A percentile compares a stretch with the other conserved stretches of the same genome.
Evolutionary conservation across 2,113 vertebrate genomes (phyloP).

Genomic region (Harpagus bidentatus): DNA sequence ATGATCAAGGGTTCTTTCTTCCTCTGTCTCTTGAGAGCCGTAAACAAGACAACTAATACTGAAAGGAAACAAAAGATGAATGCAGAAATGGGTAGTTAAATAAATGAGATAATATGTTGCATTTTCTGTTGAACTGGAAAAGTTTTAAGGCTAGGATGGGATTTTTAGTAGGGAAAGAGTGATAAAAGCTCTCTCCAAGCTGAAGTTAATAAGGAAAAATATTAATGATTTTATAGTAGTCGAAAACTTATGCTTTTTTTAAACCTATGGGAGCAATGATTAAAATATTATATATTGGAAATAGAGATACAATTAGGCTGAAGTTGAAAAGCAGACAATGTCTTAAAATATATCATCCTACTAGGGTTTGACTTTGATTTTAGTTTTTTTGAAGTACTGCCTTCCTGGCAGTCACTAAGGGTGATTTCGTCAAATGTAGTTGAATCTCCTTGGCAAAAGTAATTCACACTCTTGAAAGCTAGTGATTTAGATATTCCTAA

Average conservation of each 20-base stretch:
- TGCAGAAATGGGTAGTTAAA: neutral
- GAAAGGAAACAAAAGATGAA: neutral
- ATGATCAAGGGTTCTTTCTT: slow-evolving; percentile 81
- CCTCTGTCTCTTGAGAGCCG: slow-evolving; percentile 74
- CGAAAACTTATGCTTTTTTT: neutral
- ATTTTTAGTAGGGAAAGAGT: neutral
- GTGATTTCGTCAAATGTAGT: neutral
- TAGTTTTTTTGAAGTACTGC: neutral
- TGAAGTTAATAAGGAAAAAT: neutral
- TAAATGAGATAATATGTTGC: neutral
- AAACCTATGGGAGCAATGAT: neutral
- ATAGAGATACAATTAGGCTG: neutral
- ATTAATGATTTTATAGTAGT: neutral
- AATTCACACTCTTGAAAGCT: neutral
- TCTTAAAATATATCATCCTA: neutral
- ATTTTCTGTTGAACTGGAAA: neutral
- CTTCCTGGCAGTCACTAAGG: neutral
- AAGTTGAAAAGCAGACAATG: neutral
- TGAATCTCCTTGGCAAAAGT: neutral
- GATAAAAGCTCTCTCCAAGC: neutral
- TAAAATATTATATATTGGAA: neutral
- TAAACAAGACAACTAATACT: slow-evolving; percentile 79
- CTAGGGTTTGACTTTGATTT: neutral
- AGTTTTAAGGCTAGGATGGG: neutral
- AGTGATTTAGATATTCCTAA: neutral